Evolutionary conservation across 2,888 invertebrate genomes (phyloP).

Genomic region (Leptopilina drosophilae): DNA sequence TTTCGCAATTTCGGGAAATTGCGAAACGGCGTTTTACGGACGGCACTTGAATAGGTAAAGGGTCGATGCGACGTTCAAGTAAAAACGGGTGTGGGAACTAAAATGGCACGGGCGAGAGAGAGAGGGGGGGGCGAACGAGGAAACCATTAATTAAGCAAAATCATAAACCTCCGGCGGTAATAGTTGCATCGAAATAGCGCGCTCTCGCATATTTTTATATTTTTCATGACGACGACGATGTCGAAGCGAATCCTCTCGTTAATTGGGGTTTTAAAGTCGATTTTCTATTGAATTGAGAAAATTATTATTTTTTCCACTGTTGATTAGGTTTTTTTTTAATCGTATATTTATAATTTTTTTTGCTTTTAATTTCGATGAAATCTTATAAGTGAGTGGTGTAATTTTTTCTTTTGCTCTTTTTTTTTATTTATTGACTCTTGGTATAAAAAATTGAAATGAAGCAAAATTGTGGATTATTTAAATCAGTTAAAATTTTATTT

Average conservation of each 20-base stretch:
- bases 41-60: conserved; percentile 42
- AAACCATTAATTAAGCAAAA: conserved; percentile 69
- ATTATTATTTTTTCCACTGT: no score
- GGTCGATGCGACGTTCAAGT: not conserved
- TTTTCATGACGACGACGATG: not conserved
- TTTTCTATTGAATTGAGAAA: not conserved
- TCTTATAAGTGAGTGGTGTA: no score
- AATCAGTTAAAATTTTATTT: no score
- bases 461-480: no score
- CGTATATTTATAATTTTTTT: no score
- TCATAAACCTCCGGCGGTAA: conserved; percentile 63
- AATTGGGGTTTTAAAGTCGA: conserved; percentile 13
- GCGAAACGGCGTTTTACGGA: conserved; percentile 63
- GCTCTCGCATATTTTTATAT: conserved; percentile 44
- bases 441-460: no score
- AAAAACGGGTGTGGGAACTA: conserved; percentile 31
- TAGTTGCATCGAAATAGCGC: conserved; percentile 58
- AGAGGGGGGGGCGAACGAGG: conserved; percentile 47
- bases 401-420: no score
- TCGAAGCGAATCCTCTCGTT: not conserved
- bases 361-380: no score
- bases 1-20: conserved; percentile 70
- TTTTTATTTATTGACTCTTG: no score
- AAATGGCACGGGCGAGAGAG: conserved; percentile 41
- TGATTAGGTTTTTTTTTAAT: no score